Base-by-base conservation (phyloP, 2,888 invertebrate species). In the Sarcophaga rosellei region DNA sequence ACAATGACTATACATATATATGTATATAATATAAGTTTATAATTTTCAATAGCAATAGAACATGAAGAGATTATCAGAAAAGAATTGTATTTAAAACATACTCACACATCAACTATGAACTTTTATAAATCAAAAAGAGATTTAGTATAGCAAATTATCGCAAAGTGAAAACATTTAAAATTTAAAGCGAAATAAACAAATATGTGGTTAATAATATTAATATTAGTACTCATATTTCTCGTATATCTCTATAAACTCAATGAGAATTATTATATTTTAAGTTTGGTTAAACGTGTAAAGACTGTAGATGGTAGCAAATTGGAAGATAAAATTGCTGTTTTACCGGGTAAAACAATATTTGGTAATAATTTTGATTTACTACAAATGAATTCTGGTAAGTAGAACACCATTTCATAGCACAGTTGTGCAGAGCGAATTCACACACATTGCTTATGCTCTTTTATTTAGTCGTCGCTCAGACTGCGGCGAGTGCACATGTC, bases 331-430 rank as follows among this genome's bases (percentile, higher is more conserved):
- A 89, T 90, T 3, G 87, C 74, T 1, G 84, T 90, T 2, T 82
- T 90, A 47, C 90, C 90, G 6, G 91, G 92, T 20, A 10, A 44
- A 2, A 90, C 92, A 2, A 87, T 84, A 72, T 92, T 92, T 61
- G 92, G 92, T 4, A 92, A 92, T 82, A 92, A 91, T 75, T 89
- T 92, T 21, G 92, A 92, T 87, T 44, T 92, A 20, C 23, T 90
- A 0, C 81, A 85, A 15, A 87, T 90, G 87, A 89, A 89, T 20
- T 88, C 92, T 21, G 89, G 92, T 92, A 15, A 35, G 3, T n/a
- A n/a, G n/a, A n/a, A n/a, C n/a, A n/a, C n/a, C n/a, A n/a, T n/a
- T n/a, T n/a, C n/a, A n/a, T n/a, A n/a, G n/a, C n/a, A n/a, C n/a
- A n/a, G n/a, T n/a, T n/a, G n/a, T n/a, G n/a, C n/a, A n/a, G n/a